phyloP scores from a whole-genome alignment of 2,888 invertebrate species.

The Elegia similella region DNA sequence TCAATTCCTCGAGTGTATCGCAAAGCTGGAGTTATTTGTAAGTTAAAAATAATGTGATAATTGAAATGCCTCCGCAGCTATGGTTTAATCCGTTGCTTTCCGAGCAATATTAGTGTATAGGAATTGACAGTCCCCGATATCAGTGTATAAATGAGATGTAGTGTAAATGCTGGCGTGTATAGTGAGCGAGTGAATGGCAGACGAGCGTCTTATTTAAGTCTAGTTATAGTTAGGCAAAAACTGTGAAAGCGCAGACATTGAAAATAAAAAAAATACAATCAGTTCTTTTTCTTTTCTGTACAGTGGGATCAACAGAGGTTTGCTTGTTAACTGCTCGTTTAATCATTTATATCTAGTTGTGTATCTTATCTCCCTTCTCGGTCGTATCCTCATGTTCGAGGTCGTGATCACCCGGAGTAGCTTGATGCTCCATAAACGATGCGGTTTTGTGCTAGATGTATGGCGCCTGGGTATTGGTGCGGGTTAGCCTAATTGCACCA shows the following conservation, averaged over 20 bases:
- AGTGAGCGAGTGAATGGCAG: constrained; percentile 45
- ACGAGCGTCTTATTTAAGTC: constrained; percentile 63
- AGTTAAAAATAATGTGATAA: constrained; percentile 57
- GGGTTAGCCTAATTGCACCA: too few species aligned
- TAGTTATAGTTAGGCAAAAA: constrained; percentile 80
- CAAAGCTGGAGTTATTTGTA: constrained; percentile 39
- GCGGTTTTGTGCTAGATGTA: too few species aligned
- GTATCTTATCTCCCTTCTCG: too few species aligned
- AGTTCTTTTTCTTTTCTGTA: constrained; percentile 64
- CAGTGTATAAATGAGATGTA: constrained; percentile 69
- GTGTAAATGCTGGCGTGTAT: constrained; percentile 56
- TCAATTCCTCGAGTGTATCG: constrained; percentile 61
- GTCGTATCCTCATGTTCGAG: too few species aligned
- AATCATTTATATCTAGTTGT: too few species aligned
- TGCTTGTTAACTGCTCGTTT: constrained; percentile 30
- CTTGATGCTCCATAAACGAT: too few species aligned
- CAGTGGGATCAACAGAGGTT: constrained; percentile 71
- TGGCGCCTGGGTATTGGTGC: too few species aligned
- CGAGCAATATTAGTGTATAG: constrained; percentile 53
- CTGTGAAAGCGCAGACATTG: constrained; percentile 49
- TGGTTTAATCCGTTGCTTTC: constrained; percentile 46
- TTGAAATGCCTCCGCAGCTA: constrained; percentile 62
- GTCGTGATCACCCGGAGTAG: too few species aligned
- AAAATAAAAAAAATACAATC: constrained; percentile 30
- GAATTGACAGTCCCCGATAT: constrained; percentile 75